phyloP scores from a whole-genome alignment of 2,113 vertebrate genomes.

The Vidua macroura region DNA sequence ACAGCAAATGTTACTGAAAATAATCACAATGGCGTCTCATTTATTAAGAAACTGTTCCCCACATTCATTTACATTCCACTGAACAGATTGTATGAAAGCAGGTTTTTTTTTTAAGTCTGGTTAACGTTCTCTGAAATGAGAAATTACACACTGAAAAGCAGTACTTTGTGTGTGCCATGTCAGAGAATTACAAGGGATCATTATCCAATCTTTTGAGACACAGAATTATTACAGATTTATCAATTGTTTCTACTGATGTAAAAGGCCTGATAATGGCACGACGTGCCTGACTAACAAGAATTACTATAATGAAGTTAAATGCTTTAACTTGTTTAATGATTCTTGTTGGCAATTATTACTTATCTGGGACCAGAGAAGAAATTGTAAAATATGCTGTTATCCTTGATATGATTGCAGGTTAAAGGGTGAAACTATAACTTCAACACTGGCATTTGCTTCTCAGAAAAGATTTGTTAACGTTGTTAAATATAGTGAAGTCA shows the following conservation, averaged over 20 bases:
- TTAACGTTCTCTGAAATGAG: slow-evolving; percentile 60
- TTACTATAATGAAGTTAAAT: slow-evolving; percentile 63
- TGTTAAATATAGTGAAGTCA: slow-evolving; percentile 38
- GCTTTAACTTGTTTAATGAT: slow-evolving; percentile 62
- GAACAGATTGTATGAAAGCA: slow-evolving; percentile 23
- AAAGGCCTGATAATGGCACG: slow-evolving; percentile 46
- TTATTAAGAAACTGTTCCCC: slow-evolving; percentile 53
- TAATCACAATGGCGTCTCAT: slow-evolving; percentile 38
- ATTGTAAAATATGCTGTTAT: slow-evolving; percentile 50
- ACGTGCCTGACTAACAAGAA: slow-evolving; percentile 44
- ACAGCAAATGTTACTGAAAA: slow-evolving; percentile 62
- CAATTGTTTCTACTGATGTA: slow-evolving; percentile 64
- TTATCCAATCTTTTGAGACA: slow-evolving; percentile 60
- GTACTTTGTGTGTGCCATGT: slow-evolving; percentile 53
- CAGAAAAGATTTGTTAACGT: background rate
- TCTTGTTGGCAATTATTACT: slow-evolving; percentile 56
- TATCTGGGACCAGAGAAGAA: slow-evolving; percentile 36
- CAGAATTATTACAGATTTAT: slow-evolving; percentile 63
- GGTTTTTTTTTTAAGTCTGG: background rate
- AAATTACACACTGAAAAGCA: slow-evolving; percentile 60
- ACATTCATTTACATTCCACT: slow-evolving; percentile 42
- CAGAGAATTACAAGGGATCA: slow-evolving; percentile 60
- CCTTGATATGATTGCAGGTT: slow-evolving; percentile 35
- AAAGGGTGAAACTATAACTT: slow-evolving; percentile 58
- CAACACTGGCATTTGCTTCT: slow-evolving; percentile 49